Base-by-base conservation (phyloP, 2,888 invertebrate species). In the Chrysolina haemoptera region DNA sequence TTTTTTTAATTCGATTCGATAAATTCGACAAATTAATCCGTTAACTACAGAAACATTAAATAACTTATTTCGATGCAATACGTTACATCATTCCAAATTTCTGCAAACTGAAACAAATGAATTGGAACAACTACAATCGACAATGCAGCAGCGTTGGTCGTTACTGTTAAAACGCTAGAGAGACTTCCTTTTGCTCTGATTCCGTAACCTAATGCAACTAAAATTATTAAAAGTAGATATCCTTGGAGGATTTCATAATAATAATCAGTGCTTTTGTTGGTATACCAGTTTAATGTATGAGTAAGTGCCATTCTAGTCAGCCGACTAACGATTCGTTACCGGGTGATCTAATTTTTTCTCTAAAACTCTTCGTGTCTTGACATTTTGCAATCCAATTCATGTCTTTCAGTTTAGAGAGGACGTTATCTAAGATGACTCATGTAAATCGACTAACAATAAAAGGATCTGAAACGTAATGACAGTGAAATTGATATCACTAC, bases 201-300 rank as follows among this genome's bases (percentile, higher is more conserved):
- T 66, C 59, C 73, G 65, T 65, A 73, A 73, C 53, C 35, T 48
- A 66, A 65, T 69, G 63, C 62, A 59, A 62, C 66, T 67, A 41
- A 59, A 48, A 43, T 53, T 69, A 62, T 68, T 53, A 73, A 70
- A 43, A 70, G 74, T 70, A 41, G 74, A 74, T 68, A 70, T 70
- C 74, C 74, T 74, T 74, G 74, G 63, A 43, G 68, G 55, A 68
- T 74, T 70, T 68, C 63, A 53, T 67, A 67, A 67, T 67, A 55
- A 53, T 55, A 67, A 67, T 67, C 67, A 53, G 0, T 65, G 46
- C n/a, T 46, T 48, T 65, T 48, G 16, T 66, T n/a, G 27, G 59
- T 12, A 46, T 65, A 50, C 66, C 48, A 48, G 50, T 40, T 46
- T 22, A 22, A 50, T 46, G 12, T 43, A 50, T 43, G 27, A 27